A percentile compares a stretch with the other conserved stretches of the same genome.
phyloP scores from a whole-genome alignment of 1,140 invertebrate genomes.

The Bombus confusus region DNA sequence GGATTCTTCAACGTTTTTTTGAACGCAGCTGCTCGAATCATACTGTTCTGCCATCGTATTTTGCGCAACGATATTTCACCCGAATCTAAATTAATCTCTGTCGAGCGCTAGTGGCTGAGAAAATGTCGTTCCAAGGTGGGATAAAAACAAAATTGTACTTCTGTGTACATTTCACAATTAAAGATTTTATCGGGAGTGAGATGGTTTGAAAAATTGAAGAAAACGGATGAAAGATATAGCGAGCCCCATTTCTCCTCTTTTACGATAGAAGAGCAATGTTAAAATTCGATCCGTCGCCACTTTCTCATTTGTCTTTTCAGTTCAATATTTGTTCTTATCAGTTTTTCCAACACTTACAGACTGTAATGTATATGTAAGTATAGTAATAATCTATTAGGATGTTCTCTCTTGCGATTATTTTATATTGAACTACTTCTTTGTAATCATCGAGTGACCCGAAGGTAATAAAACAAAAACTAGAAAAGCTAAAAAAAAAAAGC shows the following conservation, averaged over 20 bases:
- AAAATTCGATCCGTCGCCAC: not conserved
- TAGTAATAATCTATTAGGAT: too few species aligned
- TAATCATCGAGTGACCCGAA: not conserved
- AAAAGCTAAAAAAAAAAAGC: not conserved
- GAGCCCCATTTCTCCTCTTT: not conserved
- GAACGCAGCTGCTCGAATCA: conserved; percentile 1
- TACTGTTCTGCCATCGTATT: not conserved
- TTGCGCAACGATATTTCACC: conserved; percentile 1
- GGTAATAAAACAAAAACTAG: not conserved
- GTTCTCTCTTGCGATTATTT: too few species aligned
- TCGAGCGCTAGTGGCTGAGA: not conserved
- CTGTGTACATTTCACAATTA: not conserved
- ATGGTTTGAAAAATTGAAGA: not conserved
- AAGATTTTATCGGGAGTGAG: not conserved
- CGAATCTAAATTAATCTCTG: conserved; percentile 5
- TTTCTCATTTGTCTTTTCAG: not conserved
- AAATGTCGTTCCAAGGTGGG: not conserved
- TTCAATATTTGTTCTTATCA: too few species aligned
- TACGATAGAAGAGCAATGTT: not conserved
- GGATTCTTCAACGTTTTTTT: not conserved
- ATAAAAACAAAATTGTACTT: not conserved
- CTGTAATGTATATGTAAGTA: too few species aligned
- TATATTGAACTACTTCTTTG: not conserved
- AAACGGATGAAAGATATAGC: not conserved
- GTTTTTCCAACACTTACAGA: too few species aligned